These are phyloP conservation scores for Hydractinia symbiolongicarpus DNA, from an alignment of 30 jellyfish, hydroid and myxozoan species.

Conservation along the genomic window DNA sequence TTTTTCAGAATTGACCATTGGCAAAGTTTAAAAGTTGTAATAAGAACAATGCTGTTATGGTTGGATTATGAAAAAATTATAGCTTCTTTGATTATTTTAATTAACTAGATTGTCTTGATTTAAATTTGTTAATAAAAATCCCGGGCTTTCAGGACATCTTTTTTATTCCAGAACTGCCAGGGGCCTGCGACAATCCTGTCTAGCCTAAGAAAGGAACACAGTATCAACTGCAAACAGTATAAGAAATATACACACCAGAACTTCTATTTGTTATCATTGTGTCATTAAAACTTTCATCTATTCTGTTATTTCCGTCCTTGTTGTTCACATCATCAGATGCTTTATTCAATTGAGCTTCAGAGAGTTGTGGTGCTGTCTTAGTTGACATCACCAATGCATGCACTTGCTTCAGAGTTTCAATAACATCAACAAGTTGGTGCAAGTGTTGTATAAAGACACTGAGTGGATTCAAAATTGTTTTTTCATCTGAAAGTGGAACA, in stretches of 20 bases:
- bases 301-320: background rate
- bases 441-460: slow-evolving; percentile 43
- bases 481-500: slow-evolving; percentile 60
- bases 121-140: too few species aligned
- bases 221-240: background rate
- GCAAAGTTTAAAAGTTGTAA: too few species aligned
- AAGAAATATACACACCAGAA: background rate
- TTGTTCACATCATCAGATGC: background rate
- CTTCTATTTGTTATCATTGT: background rate
- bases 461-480: slow-evolving; percentile 44
- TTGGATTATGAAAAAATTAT: too few species aligned
- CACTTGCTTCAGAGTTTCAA: slow-evolving; percentile 59
- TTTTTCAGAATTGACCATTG: too few species aligned
- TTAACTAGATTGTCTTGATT: too few species aligned
- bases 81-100: too few species aligned
- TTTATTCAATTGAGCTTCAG: background rate
- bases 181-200: too few species aligned
- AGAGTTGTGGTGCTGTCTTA: slow-evolving; percentile 39
- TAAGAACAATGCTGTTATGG: too few species aligned
- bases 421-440: slow-evolving; percentile 40
- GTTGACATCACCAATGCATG: slow-evolving; percentile 26
- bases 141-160: too few species aligned
- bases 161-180: too few species aligned
- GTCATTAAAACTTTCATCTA: background rate
- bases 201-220: too few species aligned